A percentile compares a stretch with the other conserved stretches of the same genome.
Evolutionary conservation across 1,140 invertebrate genomes (phyloP).

Genomic region (Sinella curviseta): DNA sequence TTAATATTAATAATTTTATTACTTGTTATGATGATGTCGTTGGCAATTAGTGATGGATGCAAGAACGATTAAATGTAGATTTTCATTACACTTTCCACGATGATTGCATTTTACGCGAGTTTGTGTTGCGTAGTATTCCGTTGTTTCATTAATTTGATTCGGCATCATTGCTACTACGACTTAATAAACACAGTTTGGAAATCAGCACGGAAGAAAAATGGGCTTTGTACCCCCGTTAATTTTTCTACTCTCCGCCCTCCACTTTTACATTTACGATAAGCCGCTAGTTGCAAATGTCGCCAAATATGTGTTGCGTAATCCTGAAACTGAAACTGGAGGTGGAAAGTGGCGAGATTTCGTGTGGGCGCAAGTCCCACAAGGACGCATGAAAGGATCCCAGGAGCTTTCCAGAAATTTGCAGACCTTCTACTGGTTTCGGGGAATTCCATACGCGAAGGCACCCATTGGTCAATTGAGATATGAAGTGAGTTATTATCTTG

Average conservation of each 20-base stretch:
- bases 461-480: background rate
- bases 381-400: background rate
- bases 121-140: too few species aligned
- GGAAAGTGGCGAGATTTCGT: background rate
- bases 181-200: too few species aligned
- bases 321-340: background rate
- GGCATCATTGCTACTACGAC: too few species aligned
- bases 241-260: background rate
- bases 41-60: too few species aligned
- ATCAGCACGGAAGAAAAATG: too few species aligned
- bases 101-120: too few species aligned
- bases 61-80: too few species aligned
- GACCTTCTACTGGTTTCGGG: background rate
- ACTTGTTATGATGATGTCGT: too few species aligned
- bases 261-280: background rate
- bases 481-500: too few species aligned
- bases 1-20: too few species aligned
- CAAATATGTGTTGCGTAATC: background rate
- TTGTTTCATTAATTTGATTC: too few species aligned
- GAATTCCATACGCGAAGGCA: background rate
- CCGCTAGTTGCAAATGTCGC: background rate
- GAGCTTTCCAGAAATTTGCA: background rate
- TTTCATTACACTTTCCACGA: too few species aligned
- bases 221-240: background rate
- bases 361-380: background rate